Conservation (phyloP, 64 coral and sea anemone species). For the Hydrozoanthus tunicans region DNA sequence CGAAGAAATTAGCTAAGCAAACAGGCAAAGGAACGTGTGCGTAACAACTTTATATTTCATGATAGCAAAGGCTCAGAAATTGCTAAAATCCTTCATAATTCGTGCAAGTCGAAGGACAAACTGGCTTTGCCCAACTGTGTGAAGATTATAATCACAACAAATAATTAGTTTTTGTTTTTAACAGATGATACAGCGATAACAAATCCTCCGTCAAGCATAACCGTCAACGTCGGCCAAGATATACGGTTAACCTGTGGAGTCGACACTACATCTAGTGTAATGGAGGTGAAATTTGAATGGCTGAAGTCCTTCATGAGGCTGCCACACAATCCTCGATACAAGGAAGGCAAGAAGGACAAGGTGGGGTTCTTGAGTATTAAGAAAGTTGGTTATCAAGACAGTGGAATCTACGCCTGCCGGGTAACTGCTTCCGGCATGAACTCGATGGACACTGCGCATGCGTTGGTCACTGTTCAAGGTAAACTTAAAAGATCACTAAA, state of each 20-base stretch:
- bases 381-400: slow-evolving; percentile 25
- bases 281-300: slow-evolving; percentile 41
- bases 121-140: no score
- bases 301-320: slow-evolving; percentile 23
- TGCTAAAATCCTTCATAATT: no score
- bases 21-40: no score
- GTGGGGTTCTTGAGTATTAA: slow-evolving; percentile 17
- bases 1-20: no score
- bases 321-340: slow-evolving; percentile 27
- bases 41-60: no score
- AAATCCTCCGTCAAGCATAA: slow-evolving; percentile 31
- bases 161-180: background rate
- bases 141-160: no score
- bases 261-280: background rate
- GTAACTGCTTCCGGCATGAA: slow-evolving; percentile 24
- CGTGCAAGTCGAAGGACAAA: no score
- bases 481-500: background rate
- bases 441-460: slow-evolving; percentile 29
- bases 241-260: slow-evolving; percentile 35
- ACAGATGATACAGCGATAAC: slow-evolving; percentile 30
- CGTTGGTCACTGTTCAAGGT: slow-evolving; percentile 44
- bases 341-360: slow-evolving; percentile 8
- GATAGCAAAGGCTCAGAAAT: no score
- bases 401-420: slow-evolving; percentile 19
- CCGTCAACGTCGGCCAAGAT: slow-evolving; percentile 26